Evolutionary conservation across 2,888 invertebrate genomes (phyloP).

Genomic region (Notodonta dromedarius): DNA sequence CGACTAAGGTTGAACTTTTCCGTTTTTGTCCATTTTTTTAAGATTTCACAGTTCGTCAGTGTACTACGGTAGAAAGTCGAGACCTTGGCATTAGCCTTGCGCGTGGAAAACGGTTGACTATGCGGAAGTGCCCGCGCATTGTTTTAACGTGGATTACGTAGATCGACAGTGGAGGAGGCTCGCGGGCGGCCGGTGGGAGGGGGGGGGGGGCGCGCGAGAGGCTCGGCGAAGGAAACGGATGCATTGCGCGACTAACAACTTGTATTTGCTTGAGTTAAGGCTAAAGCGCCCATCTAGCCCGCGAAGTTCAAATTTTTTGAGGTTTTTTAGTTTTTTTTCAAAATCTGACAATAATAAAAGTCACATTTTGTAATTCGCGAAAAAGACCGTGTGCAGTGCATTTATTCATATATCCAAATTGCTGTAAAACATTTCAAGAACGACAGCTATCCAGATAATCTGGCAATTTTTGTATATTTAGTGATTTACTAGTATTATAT

Average conservation of each 20-base stretch:
- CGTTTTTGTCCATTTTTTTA: slow-evolving; percentile 4
- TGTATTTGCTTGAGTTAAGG: slow-evolving; percentile 33
- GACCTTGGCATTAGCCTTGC: slow-evolving; percentile 82
- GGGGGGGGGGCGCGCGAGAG: slow-evolving; percentile 20
- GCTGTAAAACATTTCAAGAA: too few species aligned
- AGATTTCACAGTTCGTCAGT: slow-evolving; percentile 21
- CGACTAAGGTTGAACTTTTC: background rate
- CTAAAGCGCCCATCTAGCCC: too few species aligned
- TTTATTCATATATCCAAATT: too few species aligned
- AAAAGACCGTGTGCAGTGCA: too few species aligned
- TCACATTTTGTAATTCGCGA: too few species aligned
- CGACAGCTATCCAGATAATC: too few species aligned
- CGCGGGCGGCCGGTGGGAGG: slow-evolving; percentile 25
- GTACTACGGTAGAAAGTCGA: slow-evolving; percentile 66
- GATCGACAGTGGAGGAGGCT: slow-evolving; percentile 33
- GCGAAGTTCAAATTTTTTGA: too few species aligned
- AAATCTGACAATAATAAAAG: too few species aligned
- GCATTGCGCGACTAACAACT: slow-evolving; percentile 47
- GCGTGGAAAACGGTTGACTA: slow-evolving; percentile 75
- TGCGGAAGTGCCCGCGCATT: slow-evolving; percentile 73
- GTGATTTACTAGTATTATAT: too few species aligned
- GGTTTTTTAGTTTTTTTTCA: too few species aligned
- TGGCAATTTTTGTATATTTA: too few species aligned
- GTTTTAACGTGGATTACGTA: slow-evolving; percentile 69
- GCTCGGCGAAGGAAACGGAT: slow-evolving; percentile 51